phyloP scores from a whole-genome alignment of 2,113 vertebrate species.

The Larimichthys crocea region DNA sequence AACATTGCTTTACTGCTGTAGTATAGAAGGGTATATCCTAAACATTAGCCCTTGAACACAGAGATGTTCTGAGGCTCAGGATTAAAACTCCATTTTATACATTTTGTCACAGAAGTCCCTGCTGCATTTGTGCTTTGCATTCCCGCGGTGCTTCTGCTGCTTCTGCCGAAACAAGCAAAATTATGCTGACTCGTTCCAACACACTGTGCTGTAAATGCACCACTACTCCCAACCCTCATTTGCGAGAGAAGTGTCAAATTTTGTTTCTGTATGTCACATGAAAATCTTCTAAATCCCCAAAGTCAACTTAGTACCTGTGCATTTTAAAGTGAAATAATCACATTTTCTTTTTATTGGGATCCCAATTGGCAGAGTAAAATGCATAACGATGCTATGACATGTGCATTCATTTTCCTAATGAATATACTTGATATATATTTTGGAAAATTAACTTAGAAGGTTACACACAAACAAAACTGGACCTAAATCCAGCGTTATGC shows the following conservation, averaged over 20 bases:
- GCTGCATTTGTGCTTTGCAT: background rate
- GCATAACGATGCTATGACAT: too few relatives aligned
- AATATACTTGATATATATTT: too few relatives aligned
- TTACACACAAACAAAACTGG: too few relatives aligned
- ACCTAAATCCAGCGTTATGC: too few relatives aligned
- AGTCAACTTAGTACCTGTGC: background rate
- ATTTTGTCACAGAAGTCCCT: background rate
- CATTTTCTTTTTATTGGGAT: background rate
- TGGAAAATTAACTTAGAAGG: too few relatives aligned
- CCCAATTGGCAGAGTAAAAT: too few relatives aligned
- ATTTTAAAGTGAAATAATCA: background rate
- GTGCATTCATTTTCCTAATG: too few relatives aligned
- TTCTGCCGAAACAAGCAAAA: conserved; percentile 10
- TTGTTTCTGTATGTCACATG: background rate
- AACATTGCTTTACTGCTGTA: background rate
- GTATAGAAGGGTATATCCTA: background rate
- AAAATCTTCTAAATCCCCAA: background rate
- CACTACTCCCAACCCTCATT: background rate
- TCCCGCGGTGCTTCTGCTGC: background rate
- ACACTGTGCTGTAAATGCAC: background rate
- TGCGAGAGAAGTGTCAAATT: background rate
- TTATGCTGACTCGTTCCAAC: background rate
- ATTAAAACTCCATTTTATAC: background rate
- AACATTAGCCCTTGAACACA: background rate
- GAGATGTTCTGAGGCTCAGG: background rate